Conservation (phyloP, 2,797 vertebrate genomes). For the Amniataba percoides region DNA sequence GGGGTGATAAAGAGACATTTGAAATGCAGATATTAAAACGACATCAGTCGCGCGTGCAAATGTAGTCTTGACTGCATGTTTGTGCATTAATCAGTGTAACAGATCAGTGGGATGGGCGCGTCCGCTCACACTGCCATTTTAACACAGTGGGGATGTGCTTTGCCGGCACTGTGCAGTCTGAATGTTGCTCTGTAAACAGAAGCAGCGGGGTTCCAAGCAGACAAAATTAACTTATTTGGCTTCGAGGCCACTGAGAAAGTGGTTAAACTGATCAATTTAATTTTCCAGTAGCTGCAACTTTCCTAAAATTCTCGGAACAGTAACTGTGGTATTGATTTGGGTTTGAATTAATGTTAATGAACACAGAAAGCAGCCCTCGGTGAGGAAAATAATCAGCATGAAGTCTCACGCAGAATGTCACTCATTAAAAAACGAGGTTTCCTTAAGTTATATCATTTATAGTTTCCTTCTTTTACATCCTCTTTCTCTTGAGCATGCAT, state of each 20-base stretch:
- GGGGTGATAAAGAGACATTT: conserved; percentile 50
- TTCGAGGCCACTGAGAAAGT: conserved; percentile 29
- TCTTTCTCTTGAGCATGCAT: not conserved
- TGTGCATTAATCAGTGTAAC: conserved; percentile 39
- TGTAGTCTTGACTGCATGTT: conserved; percentile 36
- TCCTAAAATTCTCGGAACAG: not conserved
- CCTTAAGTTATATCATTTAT: not conserved
- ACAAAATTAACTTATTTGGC: conserved; percentile 35
- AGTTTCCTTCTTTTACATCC: not conserved
- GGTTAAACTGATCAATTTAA: conserved; percentile 41
- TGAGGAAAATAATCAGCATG: not conserved
- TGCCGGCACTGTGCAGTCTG: conserved; percentile 3
- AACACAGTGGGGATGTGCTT: conserved; percentile 34
- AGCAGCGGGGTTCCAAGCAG: conserved; percentile 30
- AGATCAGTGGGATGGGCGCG: conserved; percentile 29
- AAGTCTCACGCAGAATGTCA: not conserved
- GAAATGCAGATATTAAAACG: conserved; percentile 64
- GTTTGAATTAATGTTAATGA: conserved; percentile 16
- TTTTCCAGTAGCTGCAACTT: conserved; percentile 15
- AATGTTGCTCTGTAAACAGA: conserved; percentile 58
- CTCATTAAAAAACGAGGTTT: not conserved
- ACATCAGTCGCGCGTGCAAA: conserved; percentile 24
- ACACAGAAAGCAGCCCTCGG: conserved; percentile 6
- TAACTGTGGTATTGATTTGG: not conserved
- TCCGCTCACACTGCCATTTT: conserved; percentile 26